Evolutionary conservation across 2,888 invertebrate species (phyloP).

Genomic region (Machimus atricapillus): DNA sequence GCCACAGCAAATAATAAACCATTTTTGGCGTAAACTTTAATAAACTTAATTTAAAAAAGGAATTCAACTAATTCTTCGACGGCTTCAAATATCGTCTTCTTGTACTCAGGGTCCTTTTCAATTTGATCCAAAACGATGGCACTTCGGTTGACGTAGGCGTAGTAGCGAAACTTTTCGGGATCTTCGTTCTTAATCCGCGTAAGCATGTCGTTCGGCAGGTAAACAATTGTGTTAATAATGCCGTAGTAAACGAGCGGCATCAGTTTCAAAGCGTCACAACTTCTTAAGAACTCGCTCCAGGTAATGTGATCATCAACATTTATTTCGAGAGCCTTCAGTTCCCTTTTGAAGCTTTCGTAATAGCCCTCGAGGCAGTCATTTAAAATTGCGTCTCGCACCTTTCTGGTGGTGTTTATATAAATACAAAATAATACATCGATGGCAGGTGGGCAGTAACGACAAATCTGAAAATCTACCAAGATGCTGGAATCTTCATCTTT

Average conservation of each 20-base stretch:
- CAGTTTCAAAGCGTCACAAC: constrained; percentile 56
- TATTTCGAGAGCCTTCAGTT: constrained; percentile 54
- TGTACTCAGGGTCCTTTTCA: constrained; percentile 49
- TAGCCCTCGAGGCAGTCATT: constrained; percentile 50
- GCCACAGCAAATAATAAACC: background rate
- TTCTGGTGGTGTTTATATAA: constrained; percentile 54
- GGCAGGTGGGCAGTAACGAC: constrained; percentile 57
- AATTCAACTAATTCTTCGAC: constrained; percentile 54
- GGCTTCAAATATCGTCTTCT: constrained; percentile 52
- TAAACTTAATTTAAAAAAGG: background rate
- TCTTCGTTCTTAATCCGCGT: constrained; percentile 55
- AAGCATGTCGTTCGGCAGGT: constrained; percentile 57
- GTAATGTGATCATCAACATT: constrained; percentile 54
- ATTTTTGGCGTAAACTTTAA: too few relatives aligned
- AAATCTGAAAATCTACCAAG: constrained; percentile 59
- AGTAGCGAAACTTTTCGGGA: constrained; percentile 57
- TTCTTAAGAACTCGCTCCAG: constrained; percentile 55
- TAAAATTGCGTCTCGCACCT: constrained; percentile 49
- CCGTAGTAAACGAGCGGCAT: constrained; percentile 60
- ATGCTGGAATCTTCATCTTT: constrained; percentile 14
- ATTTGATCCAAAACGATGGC: constrained; percentile 51
- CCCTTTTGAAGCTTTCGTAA: constrained; percentile 51
- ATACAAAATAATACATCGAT: constrained; percentile 56
- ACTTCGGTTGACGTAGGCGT: constrained; percentile 56
- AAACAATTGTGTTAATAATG: constrained; percentile 54